Evolutionary conservation across 2,888 invertebrate genomes (phyloP), one percentile per base, ranked within the genome.

Genomic region (Allolobophora icterica): DNA sequence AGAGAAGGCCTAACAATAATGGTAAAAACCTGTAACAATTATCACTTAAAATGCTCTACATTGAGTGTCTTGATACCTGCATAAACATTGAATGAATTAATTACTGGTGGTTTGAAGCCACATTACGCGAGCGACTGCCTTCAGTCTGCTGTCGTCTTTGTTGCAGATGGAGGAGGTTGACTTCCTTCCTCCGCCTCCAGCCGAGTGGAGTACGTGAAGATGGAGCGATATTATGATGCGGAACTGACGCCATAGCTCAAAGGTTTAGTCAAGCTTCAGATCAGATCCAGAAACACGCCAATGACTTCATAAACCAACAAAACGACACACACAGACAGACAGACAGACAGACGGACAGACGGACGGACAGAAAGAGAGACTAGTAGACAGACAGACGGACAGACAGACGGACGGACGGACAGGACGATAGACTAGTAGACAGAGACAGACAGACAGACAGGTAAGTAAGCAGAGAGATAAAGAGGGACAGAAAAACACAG

Each of bases 151-250:
- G 52, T 84, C 84, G 34, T 84, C 33, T 84, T 33, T 84, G 34
- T 84, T 84, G 84, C 33, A 33, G 84, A 34, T 35, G 33, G 84
- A 84, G 17, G 87, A 87, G 38, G 38, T 87, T 8, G 87, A 87
- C 34, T 38, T 87, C 38, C 34, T 87, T 1, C 87, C 87, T 35
- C 87, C 87, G 34, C 87, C 87, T 19, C 87, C 87, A 17, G 35
- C 87, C 35, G 87, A 87, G 24, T 87, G 87, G 87, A 87, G 38
- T 24, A 87, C 87, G 87, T 87, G 87, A 87, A 87, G 35, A 71
- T 71, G 71, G 71, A 71, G 71, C 71, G 11, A 71, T 30, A 71
- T 71, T 71, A 30, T 30, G 71, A 71, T 71, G 71, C 71, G n/a
- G 30, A 71, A 71, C 71, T 30, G 71, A n/a, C 8, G n/a, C 13